A percentile compares a stretch with the other conserved stretches of the same genome.
Conservation (phyloP, 2,113 vertebrate species). For the Dipodomys spectabilis region DNA sequence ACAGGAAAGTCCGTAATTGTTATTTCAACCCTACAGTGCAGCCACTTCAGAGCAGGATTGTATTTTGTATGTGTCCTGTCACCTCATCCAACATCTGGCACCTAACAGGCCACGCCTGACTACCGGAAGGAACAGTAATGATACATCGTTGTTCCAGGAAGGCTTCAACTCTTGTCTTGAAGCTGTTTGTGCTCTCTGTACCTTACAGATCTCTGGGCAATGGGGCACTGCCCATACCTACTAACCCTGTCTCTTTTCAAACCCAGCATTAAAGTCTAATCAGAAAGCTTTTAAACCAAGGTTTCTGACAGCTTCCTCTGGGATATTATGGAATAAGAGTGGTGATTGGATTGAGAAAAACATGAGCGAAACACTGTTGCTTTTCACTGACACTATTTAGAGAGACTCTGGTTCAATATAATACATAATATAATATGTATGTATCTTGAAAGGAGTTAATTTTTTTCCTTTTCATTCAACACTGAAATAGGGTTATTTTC, state of each 20-base stretch:
- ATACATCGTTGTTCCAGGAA: background rate
- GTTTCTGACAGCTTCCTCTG: conserved; percentile 75
- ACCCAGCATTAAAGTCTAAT: conserved; percentile 61
- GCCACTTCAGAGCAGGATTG: background rate
- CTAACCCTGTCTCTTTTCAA: conserved; percentile 69
- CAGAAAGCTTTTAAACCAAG: conserved; percentile 72
- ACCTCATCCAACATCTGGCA: background rate
- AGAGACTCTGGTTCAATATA: conserved; percentile 67
- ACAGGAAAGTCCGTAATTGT: too few relatives aligned
- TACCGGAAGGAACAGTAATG: background rate
- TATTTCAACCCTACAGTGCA: background rate
- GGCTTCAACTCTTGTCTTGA: background rate
- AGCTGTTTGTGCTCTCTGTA: background rate
- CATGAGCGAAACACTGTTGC: background rate
- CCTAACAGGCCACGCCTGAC: background rate
- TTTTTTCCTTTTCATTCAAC: conserved; percentile 71
- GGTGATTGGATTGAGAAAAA: conserved; percentile 1
- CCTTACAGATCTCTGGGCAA: background rate
- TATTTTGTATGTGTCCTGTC: background rate
- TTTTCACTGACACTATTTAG: conserved; percentile 63
- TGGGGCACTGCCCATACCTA: background rate
- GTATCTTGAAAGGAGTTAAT: conserved; percentile 72
- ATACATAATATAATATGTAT: background rate
- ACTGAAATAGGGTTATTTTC: conserved; percentile 80
- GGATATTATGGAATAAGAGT: conserved; percentile 1